These are phyloP conservation scores for Drosophila pegasa DNA, from an alignment of 2,888 invertebrate species.

Conservation along the genomic window DNA sequence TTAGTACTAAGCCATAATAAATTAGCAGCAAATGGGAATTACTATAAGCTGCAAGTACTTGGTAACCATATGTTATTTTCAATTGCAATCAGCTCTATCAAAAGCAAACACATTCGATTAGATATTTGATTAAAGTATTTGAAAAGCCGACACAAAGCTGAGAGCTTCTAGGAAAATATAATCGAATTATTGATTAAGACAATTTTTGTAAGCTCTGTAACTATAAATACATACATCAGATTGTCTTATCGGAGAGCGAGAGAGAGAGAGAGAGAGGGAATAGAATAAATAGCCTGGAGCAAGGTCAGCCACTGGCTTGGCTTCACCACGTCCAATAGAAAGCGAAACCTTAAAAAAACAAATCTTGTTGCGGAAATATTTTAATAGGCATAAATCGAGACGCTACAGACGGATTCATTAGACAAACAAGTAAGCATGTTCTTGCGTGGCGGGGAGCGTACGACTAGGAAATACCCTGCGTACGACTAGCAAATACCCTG, in stretches of 20 bases:
- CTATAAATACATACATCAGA: not conserved
- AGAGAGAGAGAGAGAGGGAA: not conserved
- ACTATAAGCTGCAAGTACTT: too few species aligned
- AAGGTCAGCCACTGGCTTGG: slow-evolving; percentile 22
- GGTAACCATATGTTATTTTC: too few species aligned
- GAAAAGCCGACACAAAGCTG: not conserved
- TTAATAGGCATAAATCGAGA: not conserved
- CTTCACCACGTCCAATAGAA: slow-evolving; percentile 8
- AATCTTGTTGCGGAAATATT: not conserved
- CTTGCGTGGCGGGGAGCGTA: accelerated
- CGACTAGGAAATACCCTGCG: not conserved
- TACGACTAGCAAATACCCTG: too few species aligned
- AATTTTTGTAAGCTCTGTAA: not conserved
- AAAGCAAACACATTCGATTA: too few species aligned
- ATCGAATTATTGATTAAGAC: not conserved
- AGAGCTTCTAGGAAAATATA: not conserved
- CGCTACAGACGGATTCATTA: not conserved
- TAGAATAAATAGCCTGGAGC: slow-evolving; percentile 10
- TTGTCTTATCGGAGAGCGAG: not conserved
- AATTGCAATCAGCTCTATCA: too few species aligned
- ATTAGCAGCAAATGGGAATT: too few species aligned
- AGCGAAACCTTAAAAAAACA: slow-evolving; percentile 21
- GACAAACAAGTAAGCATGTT: too few species aligned
- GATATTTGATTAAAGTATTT: not conserved
- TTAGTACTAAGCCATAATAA: not conserved